Evolutionary conservation across 2,888 invertebrate genomes (phyloP), one percentile per base, ranked within the genome.

Genomic region (Artemia sinica): DNA sequence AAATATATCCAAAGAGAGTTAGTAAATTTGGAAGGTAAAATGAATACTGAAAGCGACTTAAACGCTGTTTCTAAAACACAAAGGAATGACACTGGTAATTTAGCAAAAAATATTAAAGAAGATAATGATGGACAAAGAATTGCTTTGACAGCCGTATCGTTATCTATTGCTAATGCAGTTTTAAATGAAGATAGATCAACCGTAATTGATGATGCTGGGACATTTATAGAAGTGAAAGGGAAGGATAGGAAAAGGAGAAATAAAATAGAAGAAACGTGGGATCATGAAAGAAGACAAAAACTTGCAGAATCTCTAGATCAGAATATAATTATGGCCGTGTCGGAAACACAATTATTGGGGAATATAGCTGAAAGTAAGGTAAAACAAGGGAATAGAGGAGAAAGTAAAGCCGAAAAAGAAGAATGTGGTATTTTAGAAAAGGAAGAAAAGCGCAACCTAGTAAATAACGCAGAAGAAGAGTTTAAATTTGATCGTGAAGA

Each of bases 81-180:
- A 41, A 13, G 9, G 51, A 69, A 41, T 70, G 70, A 14, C 66
- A 68, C 12, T 48, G 71, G 11, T 50, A 49, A 11, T 72, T 69
- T 68, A 50, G 68, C 9, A 72, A 73, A 13, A 72, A 72, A 51
- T 70, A 73, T 63, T 73, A 72, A 72, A 68, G 50, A 49, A 69
- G 71, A 13, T 58, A 70, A 58, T 0, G 9, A 58, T 58, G 58
- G 58, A n/a, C 58, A 14, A n/a, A 58, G 58, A 58, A 58, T 58
- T 8, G 58, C n/a, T 14, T 9, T 58, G 58, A 58, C 58, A 7
- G 58, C 58, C n/a, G 58, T 58, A 1, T 9, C 58, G n/a, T 14
- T 58, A n/a, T 58, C 14, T 58, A 14, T 58, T 14, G 58, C 58
- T 58, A 58, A 58, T 14, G 58, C n/a, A 58, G 8, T 58, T 14